Evolutionary conservation across 2,888 invertebrate genomes (phyloP).

Genomic region (Lissocephala sabroskyi): DNA sequence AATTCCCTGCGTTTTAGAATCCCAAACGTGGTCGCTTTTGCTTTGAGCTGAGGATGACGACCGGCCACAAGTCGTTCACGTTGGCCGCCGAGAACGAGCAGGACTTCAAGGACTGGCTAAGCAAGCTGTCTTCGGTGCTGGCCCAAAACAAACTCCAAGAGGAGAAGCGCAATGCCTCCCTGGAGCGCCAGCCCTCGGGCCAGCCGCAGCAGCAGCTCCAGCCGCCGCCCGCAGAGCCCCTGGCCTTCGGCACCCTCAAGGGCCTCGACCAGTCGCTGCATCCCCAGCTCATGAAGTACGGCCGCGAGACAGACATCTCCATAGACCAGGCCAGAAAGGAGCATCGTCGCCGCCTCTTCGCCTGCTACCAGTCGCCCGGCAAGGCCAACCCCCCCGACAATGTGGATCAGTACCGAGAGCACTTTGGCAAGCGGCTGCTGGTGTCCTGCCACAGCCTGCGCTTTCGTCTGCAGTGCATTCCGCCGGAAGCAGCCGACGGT

Average conservation of each 20-base stretch:
- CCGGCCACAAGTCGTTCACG: conserved; percentile 88
- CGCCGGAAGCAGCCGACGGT: conserved; percentile 75
- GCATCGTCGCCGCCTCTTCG: conserved; percentile 85
- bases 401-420: conserved; percentile 86
- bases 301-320: conserved; percentile 90
- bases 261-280: conserved; percentile 94
- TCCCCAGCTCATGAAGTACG: conserved; percentile 91
- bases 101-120: conserved; percentile 88
- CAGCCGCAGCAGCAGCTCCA: conserved; percentile 72
- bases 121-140: conserved; percentile 85
- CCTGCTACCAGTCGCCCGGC: conserved; percentile 75
- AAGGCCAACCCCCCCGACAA: conserved; percentile 73
- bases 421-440: conserved; percentile 89
- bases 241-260: conserved; percentile 86
- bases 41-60: conserved; percentile 90
- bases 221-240: conserved; percentile 72
- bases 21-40: conserved; percentile 87
- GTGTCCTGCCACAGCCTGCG: conserved; percentile 87
- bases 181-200: conserved; percentile 77
- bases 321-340: conserved; percentile 87
- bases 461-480: conserved; percentile 81
- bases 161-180: conserved; percentile 80
- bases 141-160: conserved; percentile 88
- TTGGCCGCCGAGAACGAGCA: conserved; percentile 89
- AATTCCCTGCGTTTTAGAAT: conserved; percentile 80